Evolutionary conservation across 2,113 vertebrate species (phyloP), one percentile per base, ranked within the genome.

Genomic region (Leptobrachium ailaonicum): DNA sequence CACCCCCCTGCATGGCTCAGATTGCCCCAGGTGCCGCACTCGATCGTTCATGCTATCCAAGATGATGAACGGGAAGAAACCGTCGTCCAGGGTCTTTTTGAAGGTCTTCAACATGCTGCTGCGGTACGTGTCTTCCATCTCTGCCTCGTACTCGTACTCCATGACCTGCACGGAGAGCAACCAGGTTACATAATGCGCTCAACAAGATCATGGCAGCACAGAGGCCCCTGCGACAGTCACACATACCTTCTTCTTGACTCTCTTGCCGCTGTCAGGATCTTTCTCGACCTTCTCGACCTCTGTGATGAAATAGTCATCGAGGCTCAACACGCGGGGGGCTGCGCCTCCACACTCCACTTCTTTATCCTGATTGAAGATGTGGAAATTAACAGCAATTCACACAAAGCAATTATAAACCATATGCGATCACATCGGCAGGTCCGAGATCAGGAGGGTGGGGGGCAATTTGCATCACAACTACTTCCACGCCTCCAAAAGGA

Each of bases 91-190:
- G 1, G 98, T 99, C 88, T 99, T 99, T 87, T 95, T 97, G 82
- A 99, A 99, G 2, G 97, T 98, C 91, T 99, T 99, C 56, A 99
- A 93, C 97, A 99, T 97, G 89, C 97, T 98, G 89, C 89, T 97
- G 44, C 98, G 92, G 82, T 99, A 99, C 0, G 95, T 96, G 53
- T 98, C 97, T 84, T 99, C 98, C 97, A 99, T 97, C 80, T 98
- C 97, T 2, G 96, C 95, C 86, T 99, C 98, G 71, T 97, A 99
- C 85, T 99, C 98, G 1, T 99, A 99, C 76, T 99, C 98, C 83
- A 99, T 93, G 66, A 95, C 91, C 98, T 99, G 84, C 6, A 8
- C 50, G 12, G 6, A 54, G 50, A 54, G 12, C 9, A 32, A 32
- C 5, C 7, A 66, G 20, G 13, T 60, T 60, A 60, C 4, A 60